Conservation (phyloP, 2,797 vertebrate genomes). For the Danio choprae region DNA sequence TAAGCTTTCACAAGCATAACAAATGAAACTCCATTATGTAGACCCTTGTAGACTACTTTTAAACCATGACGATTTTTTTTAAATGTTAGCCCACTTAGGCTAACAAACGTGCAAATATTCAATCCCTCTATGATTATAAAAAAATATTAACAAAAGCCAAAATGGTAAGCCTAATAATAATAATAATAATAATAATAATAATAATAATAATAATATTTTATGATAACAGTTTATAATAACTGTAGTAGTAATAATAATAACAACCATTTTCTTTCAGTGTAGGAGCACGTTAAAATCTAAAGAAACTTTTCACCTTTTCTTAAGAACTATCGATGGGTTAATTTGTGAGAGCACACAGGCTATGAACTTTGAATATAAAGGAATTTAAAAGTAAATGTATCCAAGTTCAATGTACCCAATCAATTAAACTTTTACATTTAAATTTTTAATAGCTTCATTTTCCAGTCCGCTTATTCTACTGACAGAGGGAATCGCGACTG, state of each 20-base stretch:
- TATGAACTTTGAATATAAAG: too few species aligned
- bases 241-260: neutral
- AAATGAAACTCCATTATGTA: neutral
- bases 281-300: too few species aligned
- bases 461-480: too few species aligned
- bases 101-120: constrained; percentile 23
- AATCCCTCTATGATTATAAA: neutral
- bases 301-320: too few species aligned
- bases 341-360: too few species aligned
- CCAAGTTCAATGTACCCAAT: too few species aligned
- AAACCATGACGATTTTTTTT: neutral
- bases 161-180: neutral
- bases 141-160: neutral
- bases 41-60: neutral
- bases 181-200: neutral
- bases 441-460: too few species aligned
- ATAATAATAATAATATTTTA: neutral
- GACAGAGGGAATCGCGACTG: neutral
- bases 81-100: neutral
- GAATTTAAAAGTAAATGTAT: too few species aligned
- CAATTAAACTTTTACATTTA: too few species aligned
- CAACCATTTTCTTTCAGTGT: too few species aligned
- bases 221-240: constrained; percentile 5
- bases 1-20: neutral
- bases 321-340: too few species aligned